phyloP scores from a whole-genome alignment of 2,797 vertebrate genomes.

The Eulemur mongoz region DNA sequence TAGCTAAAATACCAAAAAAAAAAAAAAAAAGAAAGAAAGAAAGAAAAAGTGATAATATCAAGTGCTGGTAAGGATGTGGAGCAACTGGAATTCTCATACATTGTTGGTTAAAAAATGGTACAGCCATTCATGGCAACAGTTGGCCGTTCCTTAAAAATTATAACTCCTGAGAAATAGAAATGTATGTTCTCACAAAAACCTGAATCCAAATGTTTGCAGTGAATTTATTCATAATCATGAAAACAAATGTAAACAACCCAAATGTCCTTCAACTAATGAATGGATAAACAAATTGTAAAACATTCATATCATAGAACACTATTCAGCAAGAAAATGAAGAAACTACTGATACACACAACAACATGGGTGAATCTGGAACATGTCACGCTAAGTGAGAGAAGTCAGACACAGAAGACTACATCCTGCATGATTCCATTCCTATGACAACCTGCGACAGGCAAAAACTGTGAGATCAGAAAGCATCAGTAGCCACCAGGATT shows the following conservation, averaged over 20 bases:
- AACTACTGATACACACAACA: neutral
- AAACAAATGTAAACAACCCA: neutral
- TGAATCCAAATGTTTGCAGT: neutral
- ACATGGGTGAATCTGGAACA: neutral
- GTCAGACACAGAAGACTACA: neutral
- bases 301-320: accelerated
- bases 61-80: neutral
- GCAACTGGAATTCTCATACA: neutral
- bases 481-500: neutral
- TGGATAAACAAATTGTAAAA: neutral
- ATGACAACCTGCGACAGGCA: neutral
- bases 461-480: neutral
- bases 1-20: neutral
- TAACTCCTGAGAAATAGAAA: neutral
- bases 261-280: neutral
- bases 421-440: accelerated
- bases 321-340: neutral
- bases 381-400: neutral
- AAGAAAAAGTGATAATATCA: neutral
- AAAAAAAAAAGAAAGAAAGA: no score
- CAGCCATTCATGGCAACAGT: neutral
- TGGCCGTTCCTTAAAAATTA: neutral
- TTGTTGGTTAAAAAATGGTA: neutral
- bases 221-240: neutral
- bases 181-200: neutral